Evolutionary conservation across 2,113 vertebrate species (phyloP), one percentile per base, ranked within the genome.

Genomic region (Coturnix japonica): DNA sequence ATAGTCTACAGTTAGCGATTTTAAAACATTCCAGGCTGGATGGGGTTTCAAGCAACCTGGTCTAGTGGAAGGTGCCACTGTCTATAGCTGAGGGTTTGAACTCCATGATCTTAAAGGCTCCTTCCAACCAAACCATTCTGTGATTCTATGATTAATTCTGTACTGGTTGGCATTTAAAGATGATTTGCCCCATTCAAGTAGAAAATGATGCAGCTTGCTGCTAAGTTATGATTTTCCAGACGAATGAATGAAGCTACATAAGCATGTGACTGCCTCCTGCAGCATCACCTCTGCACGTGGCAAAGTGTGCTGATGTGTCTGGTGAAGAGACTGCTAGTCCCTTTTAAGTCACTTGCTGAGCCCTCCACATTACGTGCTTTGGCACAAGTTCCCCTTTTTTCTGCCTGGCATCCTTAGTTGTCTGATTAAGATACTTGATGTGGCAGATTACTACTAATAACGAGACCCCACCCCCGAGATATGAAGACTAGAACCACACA

Each of bases 401-500:
- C 87, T 85, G 64, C 85, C 75, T 73, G 63, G 81, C 46, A 77
- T 33, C 75, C 43, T 87, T 28, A 53, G 25, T 3, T 70, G 28
- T 56, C 72, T 83, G 23, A 49, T 56, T 66, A 82, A 91, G 67
- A 91, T 82, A 91, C n/a, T 64, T 71, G 60, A 87, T 80, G 64
- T 37, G 17, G 71, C 15, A 85, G 33, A 9, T 15, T 43, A 31
- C 49, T 73, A 66, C 67, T 74, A 77, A 43, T 74, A 73, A 56
- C 46, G 60, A 20, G 56, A 67, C 33, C 93, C 94, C 91, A 89
- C 14, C 35, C 91, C 85, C 80, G 53, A 71, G 53, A 90, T 2
- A 89, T 91, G 85, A 92, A 95, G 97, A 98, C 97, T 97, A 98
- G 96, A 97, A 97, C 94, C 97, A 98, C 96, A 96, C 94, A 3